Base-by-base conservation (phyloP, 2,888 invertebrate genomes). In the Rhodophaea formosa region DNA sequence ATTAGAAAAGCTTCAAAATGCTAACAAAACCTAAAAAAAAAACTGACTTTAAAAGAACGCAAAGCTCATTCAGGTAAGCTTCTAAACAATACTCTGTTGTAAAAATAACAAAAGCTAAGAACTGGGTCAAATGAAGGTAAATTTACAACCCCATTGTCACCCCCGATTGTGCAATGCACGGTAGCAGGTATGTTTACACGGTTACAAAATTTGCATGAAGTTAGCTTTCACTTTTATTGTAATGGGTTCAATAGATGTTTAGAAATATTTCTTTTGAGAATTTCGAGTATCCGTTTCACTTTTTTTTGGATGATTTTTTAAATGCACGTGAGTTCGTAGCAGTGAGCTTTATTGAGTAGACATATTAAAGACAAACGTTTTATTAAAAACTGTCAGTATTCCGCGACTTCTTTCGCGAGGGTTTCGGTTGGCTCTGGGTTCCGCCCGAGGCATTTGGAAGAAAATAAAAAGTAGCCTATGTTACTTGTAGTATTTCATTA, bases 181-280 rank as follows among this genome's bases (percentile, higher is more conserved):
- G 68, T 71, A 71, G 73, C 72, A 71, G 73, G 74, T 74, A 78
- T 82, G 80, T 86, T 86, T 84, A 77, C 71, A 74, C 68, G 68
- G 72, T 68, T 70, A 71, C 65, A 67, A 54, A 76, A 88, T 88
- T 84, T 83, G 85, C 84, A 83, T 85, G 75, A 74, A 76, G 72
- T 74, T 57, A 72, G 79, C 86, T 89, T 90, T 89, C 88, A 83
- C 90, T 88, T 84, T 80, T 77, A 80, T 86, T 87, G 82, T 86
- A 70, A 59, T 57, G 64, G 58, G 73, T 73, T 72, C 75, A 73
- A 72, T 71, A 66, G 72, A 67, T 63, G 68, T 80, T 78, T 77
- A 71, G 67, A 71, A 66, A 73, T 68, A 62, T 49, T 62, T 62
- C 70, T 68, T 68, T 72, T 69, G 66, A 61, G 56, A 61, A 55